phyloP scores from a whole-genome alignment of 2,888 invertebrate genomes.

The Nemotelus nigrinus region DNA sequence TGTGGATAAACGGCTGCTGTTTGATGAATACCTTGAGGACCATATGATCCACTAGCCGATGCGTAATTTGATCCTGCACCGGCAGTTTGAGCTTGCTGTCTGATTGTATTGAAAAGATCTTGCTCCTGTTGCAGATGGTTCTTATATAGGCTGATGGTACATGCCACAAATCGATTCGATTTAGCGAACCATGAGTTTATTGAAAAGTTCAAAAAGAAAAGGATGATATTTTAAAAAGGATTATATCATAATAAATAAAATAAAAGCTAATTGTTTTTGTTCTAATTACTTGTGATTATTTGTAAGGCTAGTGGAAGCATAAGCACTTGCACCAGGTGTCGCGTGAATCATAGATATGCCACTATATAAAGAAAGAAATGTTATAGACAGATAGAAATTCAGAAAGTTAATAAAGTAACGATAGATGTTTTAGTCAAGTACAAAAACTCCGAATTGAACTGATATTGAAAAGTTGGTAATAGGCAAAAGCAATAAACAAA shows the following conservation, averaged over 20 bases:
- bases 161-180: no score
- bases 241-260: no score
- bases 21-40: constrained; percentile 69
- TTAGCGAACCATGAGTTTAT: background rate
- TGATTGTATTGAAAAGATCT: constrained; percentile 54
- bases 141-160: constrained; percentile 54
- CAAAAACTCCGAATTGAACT: no score
- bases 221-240: no score
- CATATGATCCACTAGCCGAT: constrained; percentile 68
- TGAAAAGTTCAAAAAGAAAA: no score
- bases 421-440: no score
- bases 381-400: no score
- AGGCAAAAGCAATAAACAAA: no score
- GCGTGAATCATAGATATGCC: constrained; percentile 50
- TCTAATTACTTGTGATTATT: constrained; percentile 25
- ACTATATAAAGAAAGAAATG: constrained; percentile 33
- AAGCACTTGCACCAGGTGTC: constrained; percentile 59
- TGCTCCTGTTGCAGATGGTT: constrained; percentile 60
- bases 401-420: background rate
- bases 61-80: constrained; percentile 63
- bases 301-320: constrained; percentile 59
- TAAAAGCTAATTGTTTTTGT: no score
- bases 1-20: constrained; percentile 70
- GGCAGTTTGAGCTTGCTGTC: constrained; percentile 31
- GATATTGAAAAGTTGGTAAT: no score